Percentiles rank a stretch among this genome's conserved stretches.
Conservation (phyloP, 2,797 vertebrate genomes). For the Scleropages formosus region DNA sequence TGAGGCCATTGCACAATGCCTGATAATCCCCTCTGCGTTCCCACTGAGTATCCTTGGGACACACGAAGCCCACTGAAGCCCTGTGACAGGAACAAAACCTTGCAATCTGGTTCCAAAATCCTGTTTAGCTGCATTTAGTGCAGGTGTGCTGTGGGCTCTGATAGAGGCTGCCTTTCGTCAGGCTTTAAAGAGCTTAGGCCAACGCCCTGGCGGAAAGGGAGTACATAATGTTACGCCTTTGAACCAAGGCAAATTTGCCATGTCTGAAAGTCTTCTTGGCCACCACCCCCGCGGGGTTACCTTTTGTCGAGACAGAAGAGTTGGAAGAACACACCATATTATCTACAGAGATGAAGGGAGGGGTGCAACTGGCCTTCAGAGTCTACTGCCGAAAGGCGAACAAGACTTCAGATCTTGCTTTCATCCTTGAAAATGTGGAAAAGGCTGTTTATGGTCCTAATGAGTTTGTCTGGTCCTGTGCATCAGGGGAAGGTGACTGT, state of each 20-base stretch:
- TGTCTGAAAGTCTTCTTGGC: conserved; percentile 9
- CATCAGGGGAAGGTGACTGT: conserved; percentile 12
- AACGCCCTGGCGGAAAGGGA: conserved; percentile 26
- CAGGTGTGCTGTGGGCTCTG: conserved; percentile 25
- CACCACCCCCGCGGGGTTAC: conserved; percentile 8
- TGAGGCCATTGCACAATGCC: conserved; percentile 16
- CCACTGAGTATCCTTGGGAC: conserved; percentile 23
- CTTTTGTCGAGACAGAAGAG: conserved; percentile 3
- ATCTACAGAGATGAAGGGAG: conserved; percentile 11
- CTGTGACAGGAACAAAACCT: conserved; percentile 23
- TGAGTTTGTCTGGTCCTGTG: neutral
- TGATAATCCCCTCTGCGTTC: conserved; percentile 1
- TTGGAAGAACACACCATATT: neutral
- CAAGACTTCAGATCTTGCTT: neutral
- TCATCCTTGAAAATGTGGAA: neutral
- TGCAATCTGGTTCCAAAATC: conserved; percentile 33
- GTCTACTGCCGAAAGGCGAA: conserved; percentile 15
- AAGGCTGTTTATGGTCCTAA: conserved; percentile 21
- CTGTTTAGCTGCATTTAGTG: conserved; percentile 34
- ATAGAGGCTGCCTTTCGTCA: conserved; percentile 29
- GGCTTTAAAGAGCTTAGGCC: conserved; percentile 28
- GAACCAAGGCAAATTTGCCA: conserved; percentile 24
- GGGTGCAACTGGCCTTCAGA: conserved; percentile 5
- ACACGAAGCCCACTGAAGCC: neutral
- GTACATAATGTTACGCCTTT: conserved; percentile 26